Percentiles rank a stretch among this genome's conserved stretches.
Evolutionary conservation across 2,113 vertebrate genomes (phyloP).

Genomic region (Protobothrops flavoviridis): DNA sequence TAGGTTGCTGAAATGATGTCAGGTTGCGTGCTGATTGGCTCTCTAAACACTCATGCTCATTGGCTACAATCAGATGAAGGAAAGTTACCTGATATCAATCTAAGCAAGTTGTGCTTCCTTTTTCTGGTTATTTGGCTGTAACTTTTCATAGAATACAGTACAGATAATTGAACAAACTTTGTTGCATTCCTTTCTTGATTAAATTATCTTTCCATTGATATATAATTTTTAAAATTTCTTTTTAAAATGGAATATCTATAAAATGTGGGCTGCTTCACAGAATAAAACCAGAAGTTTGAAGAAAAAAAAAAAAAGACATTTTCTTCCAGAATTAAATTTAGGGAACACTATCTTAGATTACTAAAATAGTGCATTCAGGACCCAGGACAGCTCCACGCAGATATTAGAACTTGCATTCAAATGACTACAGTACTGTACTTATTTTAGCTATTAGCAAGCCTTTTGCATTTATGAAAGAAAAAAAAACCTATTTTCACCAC

Average conservation of each 20-base stretch:
- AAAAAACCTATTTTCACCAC: not conserved
- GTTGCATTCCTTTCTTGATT: too few relatives aligned
- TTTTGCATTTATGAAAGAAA: not conserved
- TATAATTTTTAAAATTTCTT: not conserved
- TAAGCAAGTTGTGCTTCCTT: too few relatives aligned
- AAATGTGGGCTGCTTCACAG: not conserved
- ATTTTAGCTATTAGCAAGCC: not conserved
- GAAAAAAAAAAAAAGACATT: not conserved
- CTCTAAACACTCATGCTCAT: too few relatives aligned
- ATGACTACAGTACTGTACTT: not conserved
- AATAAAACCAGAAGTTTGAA: not conserved
- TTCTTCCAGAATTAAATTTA: not conserved
- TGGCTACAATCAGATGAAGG: too few relatives aligned
- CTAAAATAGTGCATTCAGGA: not conserved
- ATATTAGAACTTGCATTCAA: not conserved
- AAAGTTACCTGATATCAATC: too few relatives aligned
- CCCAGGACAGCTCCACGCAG: not conserved
- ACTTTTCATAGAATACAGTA: too few relatives aligned
- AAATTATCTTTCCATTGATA: too few relatives aligned
- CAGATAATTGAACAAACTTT: too few relatives aligned
- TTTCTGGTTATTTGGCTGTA: too few relatives aligned
- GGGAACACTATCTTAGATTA: not conserved
- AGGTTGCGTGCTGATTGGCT: not conserved
- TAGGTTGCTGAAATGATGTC: not conserved
- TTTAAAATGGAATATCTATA: not conserved